These are phyloP conservation scores for Elmis aenea DNA, from an alignment of 2,888 invertebrate species.

Conservation along the genomic window DNA sequence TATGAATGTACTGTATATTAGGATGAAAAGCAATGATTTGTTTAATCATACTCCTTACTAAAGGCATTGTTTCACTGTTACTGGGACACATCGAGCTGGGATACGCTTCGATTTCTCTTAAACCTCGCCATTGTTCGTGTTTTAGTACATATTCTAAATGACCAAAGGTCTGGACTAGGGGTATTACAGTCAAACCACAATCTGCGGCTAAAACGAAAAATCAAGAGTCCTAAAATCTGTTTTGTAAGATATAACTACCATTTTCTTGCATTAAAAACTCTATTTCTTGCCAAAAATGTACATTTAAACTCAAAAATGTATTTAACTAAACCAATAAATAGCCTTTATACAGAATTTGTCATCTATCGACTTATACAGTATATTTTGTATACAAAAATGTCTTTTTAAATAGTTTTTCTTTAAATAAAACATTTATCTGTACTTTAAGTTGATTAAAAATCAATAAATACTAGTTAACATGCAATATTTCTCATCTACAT, in stretches of 20 bases:
- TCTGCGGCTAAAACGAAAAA: constrained; percentile 52
- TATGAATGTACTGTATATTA: constrained; percentile 63
- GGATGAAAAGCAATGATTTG: constrained; percentile 68
- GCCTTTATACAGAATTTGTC: too few relatives aligned
- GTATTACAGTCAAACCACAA: constrained; percentile 65
- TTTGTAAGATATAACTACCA: constrained; percentile 5
- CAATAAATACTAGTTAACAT: too few relatives aligned
- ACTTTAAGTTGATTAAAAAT: too few relatives aligned
- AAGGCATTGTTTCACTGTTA: constrained; percentile 54
- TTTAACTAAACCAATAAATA: too few relatives aligned
- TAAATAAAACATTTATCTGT: too few relatives aligned
- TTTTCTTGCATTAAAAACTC: background rate
- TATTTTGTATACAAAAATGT: too few relatives aligned
- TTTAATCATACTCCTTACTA: constrained; percentile 64
- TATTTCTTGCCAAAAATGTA: too few relatives aligned
- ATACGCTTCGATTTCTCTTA: constrained; percentile 62
- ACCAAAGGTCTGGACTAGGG: constrained; percentile 82
- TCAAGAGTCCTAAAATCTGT: too few relatives aligned
- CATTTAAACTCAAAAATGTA: too few relatives aligned
- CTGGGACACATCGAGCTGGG: constrained; percentile 74
- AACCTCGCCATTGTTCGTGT: constrained; percentile 58
- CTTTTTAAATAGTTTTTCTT: too few relatives aligned
- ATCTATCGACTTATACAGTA: too few relatives aligned
- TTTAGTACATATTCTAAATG: constrained; percentile 83
- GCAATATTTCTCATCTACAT: too few relatives aligned